Conservation (phyloP, 2,113 vertebrate species). For the Nycticebus coucang region DNA sequence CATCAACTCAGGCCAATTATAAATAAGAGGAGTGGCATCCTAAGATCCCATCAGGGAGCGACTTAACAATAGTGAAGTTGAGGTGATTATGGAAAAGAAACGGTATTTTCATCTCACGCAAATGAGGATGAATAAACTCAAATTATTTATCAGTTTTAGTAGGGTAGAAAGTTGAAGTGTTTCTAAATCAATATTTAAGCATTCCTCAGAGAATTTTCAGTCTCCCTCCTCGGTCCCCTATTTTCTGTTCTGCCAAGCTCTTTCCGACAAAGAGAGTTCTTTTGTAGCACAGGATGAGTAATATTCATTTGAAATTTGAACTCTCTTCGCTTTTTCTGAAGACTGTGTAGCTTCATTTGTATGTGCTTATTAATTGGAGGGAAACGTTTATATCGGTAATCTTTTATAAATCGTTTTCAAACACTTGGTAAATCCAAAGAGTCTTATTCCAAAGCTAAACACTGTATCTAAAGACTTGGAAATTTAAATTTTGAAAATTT, state of each 20-base stretch:
- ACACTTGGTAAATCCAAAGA: not conserved
- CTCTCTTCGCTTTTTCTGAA: conserved; percentile 15
- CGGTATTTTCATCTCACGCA: not conserved
- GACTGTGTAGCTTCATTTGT: not conserved
- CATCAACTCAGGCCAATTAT: not conserved
- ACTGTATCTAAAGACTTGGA: not conserved
- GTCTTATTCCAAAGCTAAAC: not conserved
- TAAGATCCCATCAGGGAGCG: not conserved
- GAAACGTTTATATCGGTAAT: not conserved
- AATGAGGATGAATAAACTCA: not conserved
- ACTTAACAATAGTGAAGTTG: not conserved
- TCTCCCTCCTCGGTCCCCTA: not conserved
- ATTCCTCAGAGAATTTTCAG: not conserved
- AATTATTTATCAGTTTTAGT: not conserved
- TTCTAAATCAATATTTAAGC: conserved; percentile 21
- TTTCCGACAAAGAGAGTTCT: not conserved
- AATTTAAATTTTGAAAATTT: not conserved
- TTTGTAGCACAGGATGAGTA: not conserved
- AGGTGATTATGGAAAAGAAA: not conserved
- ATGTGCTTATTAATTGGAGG: not conserved
- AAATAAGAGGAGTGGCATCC: not conserved
- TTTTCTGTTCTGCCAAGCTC: too few relatives aligned
- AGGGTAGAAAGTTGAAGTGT: not conserved
- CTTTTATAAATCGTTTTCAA: conserved; percentile 8
- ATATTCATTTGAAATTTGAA: conserved; percentile 31